These are phyloP conservation scores for Dipus sagitta DNA, from an alignment of 2,797 vertebrate species.

Conservation along the genomic window DNA sequence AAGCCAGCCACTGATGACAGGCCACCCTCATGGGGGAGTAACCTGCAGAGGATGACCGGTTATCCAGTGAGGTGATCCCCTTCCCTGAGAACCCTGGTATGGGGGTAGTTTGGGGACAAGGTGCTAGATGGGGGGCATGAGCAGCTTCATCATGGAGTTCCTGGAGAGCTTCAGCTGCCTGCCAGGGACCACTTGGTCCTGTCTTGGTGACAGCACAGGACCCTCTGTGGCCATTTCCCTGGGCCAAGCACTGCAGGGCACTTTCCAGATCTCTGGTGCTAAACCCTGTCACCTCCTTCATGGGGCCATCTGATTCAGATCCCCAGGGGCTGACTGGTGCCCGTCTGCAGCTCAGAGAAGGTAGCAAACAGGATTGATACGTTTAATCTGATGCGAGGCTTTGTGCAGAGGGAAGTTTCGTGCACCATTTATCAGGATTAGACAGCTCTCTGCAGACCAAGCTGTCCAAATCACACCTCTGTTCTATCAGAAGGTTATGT, in stretches of 20 bases:
- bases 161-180: rapidly evolving
- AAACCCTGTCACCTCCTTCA: background rate
- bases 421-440: constrained; percentile 58
- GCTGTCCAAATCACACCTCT: background rate
- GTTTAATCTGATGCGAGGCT: constrained; percentile 51
- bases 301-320: background rate
- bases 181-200: background rate
- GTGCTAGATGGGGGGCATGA: rapidly evolving
- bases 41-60: background rate
- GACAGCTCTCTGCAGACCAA: background rate
- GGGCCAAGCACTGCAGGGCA: rapidly evolving
- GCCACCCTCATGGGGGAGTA: rapidly evolving
- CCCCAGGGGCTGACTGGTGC: background rate
- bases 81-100: background rate
- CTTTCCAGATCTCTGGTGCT: background rate
- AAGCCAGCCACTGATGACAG: background rate
- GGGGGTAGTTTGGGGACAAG: rapidly evolving
- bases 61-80: background rate
- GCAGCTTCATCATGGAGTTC: background rate
- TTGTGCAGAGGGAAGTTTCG: background rate
- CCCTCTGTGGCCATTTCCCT: rapidly evolving
- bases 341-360: background rate
- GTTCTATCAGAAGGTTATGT: background rate
- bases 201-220: rapidly evolving
- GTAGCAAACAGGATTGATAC: constrained; percentile 67